Evolutionary conservation across 2,797 vertebrate genomes (phyloP), one percentile per base, ranked within the genome.

Genomic region (Gallirallus australis): DNA sequence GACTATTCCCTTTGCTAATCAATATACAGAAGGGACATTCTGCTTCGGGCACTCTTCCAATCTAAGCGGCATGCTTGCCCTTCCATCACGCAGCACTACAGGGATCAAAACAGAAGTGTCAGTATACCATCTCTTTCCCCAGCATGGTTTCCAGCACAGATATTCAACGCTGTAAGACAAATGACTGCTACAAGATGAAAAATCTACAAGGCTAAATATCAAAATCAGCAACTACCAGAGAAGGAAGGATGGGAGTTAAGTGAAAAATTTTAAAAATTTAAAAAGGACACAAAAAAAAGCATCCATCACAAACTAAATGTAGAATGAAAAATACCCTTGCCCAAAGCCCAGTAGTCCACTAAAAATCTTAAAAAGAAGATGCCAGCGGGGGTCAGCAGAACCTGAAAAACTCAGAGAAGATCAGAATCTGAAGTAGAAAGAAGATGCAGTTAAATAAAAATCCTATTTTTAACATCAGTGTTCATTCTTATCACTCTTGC

Each of bases 221-320:
- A 40, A 86, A 66, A 85, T 56, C 6, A 78, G 53, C 42, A 73
- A 4, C 33, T 47, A 14, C 39, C 14, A 4, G 14, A 15, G 14
- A 61, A 47, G 14, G 7, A 4, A 4, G 4, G 3, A 27, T 19
- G 53, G 28, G 9, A 7, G 10, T 19, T 54, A 54, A 54, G 31
- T 42, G 16, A 56, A 73, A 73, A 12, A 45, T 45, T 19, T 7
- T 7, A 45, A 81, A 10, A 13, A n/a, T 57, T 35, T 47, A 12
- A 52, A 17, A 37, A 37, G 5, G 7, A 21, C 4, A 27, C 6
- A 13, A 33, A 61, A 68, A 59, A 70, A 42, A 0, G 1, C 24
- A 9, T n/a, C 12, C 11, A 21, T 8, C 15, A 18, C 5, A 3
- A 13, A 28, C 24, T 71, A 68, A 52, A 53, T 1, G 6, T 2